These are phyloP conservation scores for Limnephilus lunatus DNA, from an alignment of 2,888 invertebrate species.

Conservation along the genomic window DNA sequence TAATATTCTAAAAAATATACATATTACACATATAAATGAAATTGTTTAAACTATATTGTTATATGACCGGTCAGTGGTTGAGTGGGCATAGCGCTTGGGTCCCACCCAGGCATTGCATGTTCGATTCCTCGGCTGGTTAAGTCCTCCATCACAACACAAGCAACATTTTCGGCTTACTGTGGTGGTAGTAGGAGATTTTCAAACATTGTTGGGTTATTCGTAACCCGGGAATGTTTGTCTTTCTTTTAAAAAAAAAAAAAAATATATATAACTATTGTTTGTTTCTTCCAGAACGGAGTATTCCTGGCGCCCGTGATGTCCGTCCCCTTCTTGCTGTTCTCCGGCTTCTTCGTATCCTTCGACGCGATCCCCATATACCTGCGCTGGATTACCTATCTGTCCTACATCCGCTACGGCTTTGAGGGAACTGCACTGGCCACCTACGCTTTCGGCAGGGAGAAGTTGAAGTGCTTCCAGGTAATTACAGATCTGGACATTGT, in stretches of 20 bases:
- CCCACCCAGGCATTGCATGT: too few species aligned
- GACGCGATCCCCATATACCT: constrained; percentile 96
- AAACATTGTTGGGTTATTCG: too few species aligned
- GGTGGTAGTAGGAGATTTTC: too few species aligned
- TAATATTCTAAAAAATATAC: too few species aligned
- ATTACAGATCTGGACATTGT: background rate
- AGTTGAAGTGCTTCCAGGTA: constrained; percentile 88
- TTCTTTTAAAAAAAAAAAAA: too few species aligned
- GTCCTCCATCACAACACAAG: too few species aligned
- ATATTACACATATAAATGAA: too few species aligned
- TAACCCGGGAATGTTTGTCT: too few species aligned
- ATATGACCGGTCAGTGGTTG: too few species aligned
- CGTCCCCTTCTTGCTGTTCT: constrained; percentile 96
- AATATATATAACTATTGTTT: background rate
- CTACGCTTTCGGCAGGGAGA: constrained; percentile 89
- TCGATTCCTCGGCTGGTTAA: too few species aligned
- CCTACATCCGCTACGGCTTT: constrained; percentile 96
- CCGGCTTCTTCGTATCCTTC: constrained; percentile 98
- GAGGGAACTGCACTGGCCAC: constrained; percentile 96
- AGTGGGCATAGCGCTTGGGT: too few species aligned
- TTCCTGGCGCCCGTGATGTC: constrained; percentile 98
- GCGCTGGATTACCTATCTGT: constrained; percentile 96
- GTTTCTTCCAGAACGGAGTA: constrained; percentile 87
- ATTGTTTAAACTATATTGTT: background rate
- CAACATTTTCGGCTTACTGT: too few species aligned